Base-by-base conservation (phyloP, 1,140 invertebrate genomes). In the Diorhabda elongata region DNA sequence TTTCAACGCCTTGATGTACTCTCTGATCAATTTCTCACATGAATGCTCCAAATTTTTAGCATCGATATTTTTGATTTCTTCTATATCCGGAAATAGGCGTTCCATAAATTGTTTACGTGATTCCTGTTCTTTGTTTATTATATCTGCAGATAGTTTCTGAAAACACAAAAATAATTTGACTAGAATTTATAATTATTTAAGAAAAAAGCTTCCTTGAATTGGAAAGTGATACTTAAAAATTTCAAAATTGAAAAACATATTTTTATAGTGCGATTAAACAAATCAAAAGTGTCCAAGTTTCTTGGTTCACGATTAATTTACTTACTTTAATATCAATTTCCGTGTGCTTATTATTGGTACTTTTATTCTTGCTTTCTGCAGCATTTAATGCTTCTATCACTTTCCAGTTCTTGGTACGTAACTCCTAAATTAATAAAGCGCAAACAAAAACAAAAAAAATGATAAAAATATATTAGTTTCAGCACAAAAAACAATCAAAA, bases 361-460 rank as follows among this genome's bases (percentile, higher is more conserved):
- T 69, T 75, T 75, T 73, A 62, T 68, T 74, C 61, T 73, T 76
- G 67, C 61, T 75, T 77, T 80, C 79, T 73, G 90, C 87, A 71
- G 85, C 87, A 83, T 90, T 87, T 85, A 92, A 88, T 81, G 91
- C 91, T 84, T 92, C 91, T 89, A 92, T 90, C 83, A 91, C 88
- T 88, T 92, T 92, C 90, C 90, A 93, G 84, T 93, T 93, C 86
- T 91, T 92, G 85, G 85, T 87, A 84, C 91, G 87, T 81, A 93
- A 88, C 78, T 92, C 92, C 91, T 92, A 83, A 75, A 82, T 77
- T 75, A 71, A 79, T 43, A 69, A 73, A 71, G 67, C 8, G 26
- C 61, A 11, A 60, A 64, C 42, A 43, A 57, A 61, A 42, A 1
- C 0, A 26, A 26, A 26, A 26, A 65, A 65, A 64, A 67, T 58